These are phyloP conservation scores for Elephantulus edwardii DNA, from an alignment of 2,113 vertebrate species.

Conservation along the genomic window DNA sequence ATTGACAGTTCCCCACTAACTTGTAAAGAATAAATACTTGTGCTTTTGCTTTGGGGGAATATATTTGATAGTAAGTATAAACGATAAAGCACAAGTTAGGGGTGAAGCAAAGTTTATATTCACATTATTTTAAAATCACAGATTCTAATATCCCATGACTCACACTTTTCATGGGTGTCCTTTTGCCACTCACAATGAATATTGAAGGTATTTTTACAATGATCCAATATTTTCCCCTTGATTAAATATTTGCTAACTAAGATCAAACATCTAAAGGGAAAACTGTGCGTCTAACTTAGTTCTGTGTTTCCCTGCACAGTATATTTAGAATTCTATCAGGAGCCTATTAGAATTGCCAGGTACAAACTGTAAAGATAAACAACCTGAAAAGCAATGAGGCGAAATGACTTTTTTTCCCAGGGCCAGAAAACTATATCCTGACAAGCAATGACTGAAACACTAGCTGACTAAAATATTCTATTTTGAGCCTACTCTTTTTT, in stretches of 20 bases:
- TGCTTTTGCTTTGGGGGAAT: background rate
- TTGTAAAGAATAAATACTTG: background rate
- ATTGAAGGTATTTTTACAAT: background rate
- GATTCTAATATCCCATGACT: background rate
- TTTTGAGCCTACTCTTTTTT: background rate
- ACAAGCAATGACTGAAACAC: background rate
- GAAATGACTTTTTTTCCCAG: background rate
- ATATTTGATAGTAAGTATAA: background rate
- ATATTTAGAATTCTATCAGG: background rate
- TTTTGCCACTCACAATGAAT: background rate
- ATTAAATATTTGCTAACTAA: background rate
- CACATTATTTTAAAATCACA: background rate
- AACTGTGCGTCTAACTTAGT: background rate
- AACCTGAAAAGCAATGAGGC: background rate
- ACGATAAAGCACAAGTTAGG: background rate
- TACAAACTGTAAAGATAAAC: background rate
- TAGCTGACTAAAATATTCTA: background rate
- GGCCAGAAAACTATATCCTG: background rate
- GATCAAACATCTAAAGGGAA: background rate
- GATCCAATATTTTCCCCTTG: background rate
- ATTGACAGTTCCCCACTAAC: background rate
- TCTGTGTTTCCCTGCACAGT: background rate
- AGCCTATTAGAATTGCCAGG: background rate
- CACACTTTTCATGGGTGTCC: background rate
- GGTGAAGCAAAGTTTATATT: background rate